Evolutionary conservation across 2,888 invertebrate species (phyloP), one percentile per base, ranked within the genome.

Genomic region (Dryomyza anilis): DNA sequence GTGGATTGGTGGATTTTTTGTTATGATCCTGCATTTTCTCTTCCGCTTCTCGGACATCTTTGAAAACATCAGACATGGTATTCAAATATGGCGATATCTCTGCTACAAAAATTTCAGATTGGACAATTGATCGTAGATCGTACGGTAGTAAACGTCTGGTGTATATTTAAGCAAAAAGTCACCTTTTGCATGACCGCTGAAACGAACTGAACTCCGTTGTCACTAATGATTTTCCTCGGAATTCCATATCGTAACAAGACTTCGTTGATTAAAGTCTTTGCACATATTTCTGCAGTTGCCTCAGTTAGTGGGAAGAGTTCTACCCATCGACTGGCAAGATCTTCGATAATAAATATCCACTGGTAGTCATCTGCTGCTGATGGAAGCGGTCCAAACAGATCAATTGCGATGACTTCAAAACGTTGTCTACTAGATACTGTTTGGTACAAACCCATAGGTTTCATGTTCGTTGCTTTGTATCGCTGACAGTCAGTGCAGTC

Each of bases 11-110:
- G 12, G 33, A 33, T 7, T 33, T 33, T 33, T 33, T 33, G 33
- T 33, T 33, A 12, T 12, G 12, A 33, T 33, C 12, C 33, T 33
- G 33, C 12, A 70, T 67, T 8, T 66, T 30, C 8, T 74, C 72
- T 29, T n/a, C n/a, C n/a, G n/a, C n/a, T n/a, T n/a, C n/a, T n/a
- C n/a, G n/a, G n/a, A n/a, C n/a, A n/a, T n/a, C n/a, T n/a, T n/a
- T n/a, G n/a, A n/a, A n/a, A n/a, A n/a, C n/a, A n/a, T n/a, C n/a
- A n/a, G n/a, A n/a, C n/a, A n/a, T n/a, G n/a, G n/a, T n/a, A n/a
- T n/a, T n/a, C n/a, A n/a, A n/a, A n/a, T n/a, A n/a, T n/a, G n/a
- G n/a, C n/a, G n/a, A n/a, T n/a, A n/a, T n/a, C n/a, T n/a, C n/a
- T n/a, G n/a, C n/a, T n/a, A n/a, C n/a, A n/a, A n/a, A n/a, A n/a